phyloP scores from a whole-genome alignment of 2,888 invertebrate species.

The Parnassius smintheus region DNA sequence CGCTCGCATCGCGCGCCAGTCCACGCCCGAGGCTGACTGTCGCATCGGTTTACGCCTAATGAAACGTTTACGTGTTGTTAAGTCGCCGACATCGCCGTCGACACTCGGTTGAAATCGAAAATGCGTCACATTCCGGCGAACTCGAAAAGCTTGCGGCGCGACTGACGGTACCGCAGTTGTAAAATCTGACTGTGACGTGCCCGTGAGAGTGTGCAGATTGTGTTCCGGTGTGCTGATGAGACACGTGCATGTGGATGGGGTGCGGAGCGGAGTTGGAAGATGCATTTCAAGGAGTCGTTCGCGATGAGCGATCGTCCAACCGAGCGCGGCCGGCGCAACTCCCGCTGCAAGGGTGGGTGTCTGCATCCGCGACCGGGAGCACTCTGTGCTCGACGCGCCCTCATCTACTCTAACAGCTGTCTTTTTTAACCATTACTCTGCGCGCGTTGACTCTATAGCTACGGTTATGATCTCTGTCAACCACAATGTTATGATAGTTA shows the following conservation, averaged over 20 bases:
- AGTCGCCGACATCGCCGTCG: conserved; percentile 41
- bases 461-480: conserved; percentile 27
- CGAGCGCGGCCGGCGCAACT: conserved; percentile 79
- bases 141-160: conserved; percentile 50
- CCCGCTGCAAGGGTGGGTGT: conserved; percentile 79
- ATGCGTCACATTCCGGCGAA: conserved; percentile 61
- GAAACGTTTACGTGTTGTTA: conserved; percentile 57
- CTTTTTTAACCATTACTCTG: conserved; percentile 35
- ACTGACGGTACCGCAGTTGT: conserved; percentile 48
- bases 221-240: conserved; percentile 72
- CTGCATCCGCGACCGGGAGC: conserved; percentile 40
- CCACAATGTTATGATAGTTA: conserved; percentile 17
- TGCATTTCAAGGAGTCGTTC: conserved; percentile 81
- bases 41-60: conserved; percentile 70
- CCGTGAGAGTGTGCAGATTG: conserved; percentile 60
- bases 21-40: conserved; percentile 76
- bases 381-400: conserved; percentile 43
- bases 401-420: conserved; percentile 37
- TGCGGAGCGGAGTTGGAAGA: conserved; percentile 74
- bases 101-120: conserved; percentile 63
- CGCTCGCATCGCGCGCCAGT: conserved; percentile 71
- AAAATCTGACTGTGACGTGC: conserved; percentile 48
- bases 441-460: conserved; percentile 34
- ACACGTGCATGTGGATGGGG: conserved; percentile 77
- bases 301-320: conserved; percentile 80